Base-by-base conservation (phyloP, 2,797 vertebrate genomes). In the Rhabdomys pumilio region DNA sequence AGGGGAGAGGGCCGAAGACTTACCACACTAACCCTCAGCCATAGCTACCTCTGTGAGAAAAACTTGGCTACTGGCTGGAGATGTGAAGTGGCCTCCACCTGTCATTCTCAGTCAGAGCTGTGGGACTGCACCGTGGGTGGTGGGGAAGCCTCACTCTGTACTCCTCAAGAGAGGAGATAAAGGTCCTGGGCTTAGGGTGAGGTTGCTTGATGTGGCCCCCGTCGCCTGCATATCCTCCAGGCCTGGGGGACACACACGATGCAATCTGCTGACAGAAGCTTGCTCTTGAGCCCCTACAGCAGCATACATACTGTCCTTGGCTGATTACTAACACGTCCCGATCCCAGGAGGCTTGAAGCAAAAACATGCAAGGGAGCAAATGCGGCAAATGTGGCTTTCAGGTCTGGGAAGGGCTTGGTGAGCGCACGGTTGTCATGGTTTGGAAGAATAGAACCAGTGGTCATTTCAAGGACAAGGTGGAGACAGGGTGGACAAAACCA, bases 21-120 rank as follows among this genome's bases (percentile, higher is more conserved):
- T 26, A 29, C 22, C 14, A 26, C 47, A 41, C 50, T 41, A 34
- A 72, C 85, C 50, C n/a, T 57, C 1, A 1, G 47, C 80, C 50
- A 61, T 0, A 69, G 76, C 6, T 0, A 0, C 85, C 63, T 14
- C 10, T 73, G 1, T 0, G 19, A 47, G 1, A 1, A 44, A 84
- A 65, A 5, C 12, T 17, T 29, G 31, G 85, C 41, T 76, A 47
- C 8, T 53, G 24, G 34, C 2, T 65, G 47, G 50, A 80, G 61
- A 61, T 15, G 20, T 10, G 31, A 29, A 38, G 31, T 13, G 19
- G 59, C n/a, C 26, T 24, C 6, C 2, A 7, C 11, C 44, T 8
- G 20, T 50, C 26, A 29, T 26, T 47, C 63, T 24, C 67, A 7
- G 26, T 72, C 24, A 41, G 10, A 67, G 13, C 31, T n/a, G 15